Evolutionary conservation across 2,888 invertebrate genomes (phyloP), one percentile per base, ranked within the genome.

Genomic region (Limulus polyphemus): DNA sequence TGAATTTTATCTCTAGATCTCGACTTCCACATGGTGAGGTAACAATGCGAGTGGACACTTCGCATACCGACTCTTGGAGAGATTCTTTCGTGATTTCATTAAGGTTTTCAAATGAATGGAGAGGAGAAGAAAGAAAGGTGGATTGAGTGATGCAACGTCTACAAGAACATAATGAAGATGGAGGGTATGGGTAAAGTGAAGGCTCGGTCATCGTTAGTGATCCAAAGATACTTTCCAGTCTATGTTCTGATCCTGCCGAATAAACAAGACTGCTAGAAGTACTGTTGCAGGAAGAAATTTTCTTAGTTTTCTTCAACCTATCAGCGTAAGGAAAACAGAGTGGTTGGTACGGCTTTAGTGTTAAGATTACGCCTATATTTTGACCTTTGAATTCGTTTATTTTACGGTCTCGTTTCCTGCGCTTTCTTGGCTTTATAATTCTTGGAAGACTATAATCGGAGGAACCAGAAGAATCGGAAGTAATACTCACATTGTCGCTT

Each of bases 351-450:
- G 79, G 77, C 73, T 81, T 79, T 16, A 77, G 69, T 13, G 76
- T 74, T 59, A 74, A 74, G 59, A 75, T 73, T 56, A 66, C 55
- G 52, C 67, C 58, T n/a, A 52, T 16, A 32, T 32, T 1, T 7
- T 32, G 32, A 32, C 32, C 32, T 32, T 32, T 32, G 3, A 32
- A 7, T n/a, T 62, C 58, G 47, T 59, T 56, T 11, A 57, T 50
- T 2, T 60, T 52, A 11, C 63, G 58, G 75, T 90, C 90, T 77
- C 90, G 91, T 83, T 90, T 91, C 74, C 90, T 84, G 59, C 91
- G 82, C 75, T 91, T 91, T 58, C 91, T 80, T 9, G 90, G 90
- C 76, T 91, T 91, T 72, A 91, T 90, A 68, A 91, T 90, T 70
- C 91, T 82, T 16, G 69, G 69, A 13, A 68, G 57, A 32, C 65